Conservation (phyloP, 2,113 vertebrate genomes). For the Ammodytes dubius region DNA sequence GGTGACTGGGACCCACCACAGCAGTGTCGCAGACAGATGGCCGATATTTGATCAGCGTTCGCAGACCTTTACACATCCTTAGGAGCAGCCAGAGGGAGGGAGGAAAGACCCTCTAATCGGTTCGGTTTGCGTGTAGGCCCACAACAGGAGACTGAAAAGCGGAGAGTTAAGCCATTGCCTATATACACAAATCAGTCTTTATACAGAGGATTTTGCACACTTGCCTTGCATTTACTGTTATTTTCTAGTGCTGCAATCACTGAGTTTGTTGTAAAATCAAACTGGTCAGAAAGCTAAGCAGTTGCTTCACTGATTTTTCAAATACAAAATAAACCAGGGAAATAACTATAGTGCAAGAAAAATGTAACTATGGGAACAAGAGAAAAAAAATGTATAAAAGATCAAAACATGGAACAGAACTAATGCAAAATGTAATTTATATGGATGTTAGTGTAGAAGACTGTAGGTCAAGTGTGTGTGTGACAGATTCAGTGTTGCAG, state of each 20-base stretch:
- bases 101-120: constrained; percentile 11
- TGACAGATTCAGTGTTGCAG: constrained; percentile 14
- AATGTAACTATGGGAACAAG: not conserved
- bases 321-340: not conserved
- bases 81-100: constrained; percentile 1
- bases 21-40: constrained; percentile 57
- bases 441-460: not conserved
- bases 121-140: constrained; percentile 17
- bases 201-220: not conserved
- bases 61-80: constrained; percentile 56
- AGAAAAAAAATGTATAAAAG: constrained; percentile 13
- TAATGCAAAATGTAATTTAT: constrained; percentile 44
- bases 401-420: constrained; percentile 13
- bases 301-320: not conserved
- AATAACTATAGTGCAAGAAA: not conserved
- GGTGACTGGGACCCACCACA: constrained; percentile 38
- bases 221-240: not conserved
- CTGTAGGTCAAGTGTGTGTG: not conserved
- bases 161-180: not conserved
- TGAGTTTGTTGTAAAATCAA: not conserved
- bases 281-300: not conserved
- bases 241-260: not conserved
- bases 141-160: not conserved
- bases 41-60: constrained; percentile 64
- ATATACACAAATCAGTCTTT: not conserved